Percentiles rank a stretch among this genome's conserved stretches.
Evolutionary conservation across 2,888 invertebrate genomes (phyloP).

Genomic region (Rhopalosiphum nymphaeae): DNA sequence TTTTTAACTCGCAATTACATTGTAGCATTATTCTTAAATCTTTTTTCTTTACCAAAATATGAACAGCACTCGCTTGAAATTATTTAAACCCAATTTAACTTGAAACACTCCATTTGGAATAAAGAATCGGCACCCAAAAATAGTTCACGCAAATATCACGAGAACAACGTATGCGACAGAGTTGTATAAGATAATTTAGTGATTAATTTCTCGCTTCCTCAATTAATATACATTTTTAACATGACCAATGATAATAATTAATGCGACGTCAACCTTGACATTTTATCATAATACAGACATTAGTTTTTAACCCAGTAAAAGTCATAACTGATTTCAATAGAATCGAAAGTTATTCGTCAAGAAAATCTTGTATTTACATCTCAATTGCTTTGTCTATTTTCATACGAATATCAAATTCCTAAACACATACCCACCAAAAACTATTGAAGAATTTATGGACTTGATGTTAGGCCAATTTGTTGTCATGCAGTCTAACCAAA

Average conservation of each 20-base stretch:
- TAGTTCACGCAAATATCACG: neutral
- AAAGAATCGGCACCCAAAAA: neutral
- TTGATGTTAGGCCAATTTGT: neutral
- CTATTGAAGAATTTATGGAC: neutral
- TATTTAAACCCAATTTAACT: neutral
- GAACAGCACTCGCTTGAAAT: neutral
- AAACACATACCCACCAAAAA: neutral
- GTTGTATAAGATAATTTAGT: neutral
- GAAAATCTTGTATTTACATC: neutral
- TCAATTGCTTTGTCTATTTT: neutral
- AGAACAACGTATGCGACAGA: neutral
- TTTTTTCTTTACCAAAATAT: neutral
- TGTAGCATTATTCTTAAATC: neutral
- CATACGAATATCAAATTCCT: neutral
- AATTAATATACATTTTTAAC: constrained; percentile 28
- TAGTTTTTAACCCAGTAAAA: neutral
- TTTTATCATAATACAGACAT: neutral
- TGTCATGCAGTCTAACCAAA: neutral
- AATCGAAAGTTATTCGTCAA: neutral
- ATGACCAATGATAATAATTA: neutral
- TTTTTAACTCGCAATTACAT: neutral
- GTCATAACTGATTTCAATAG: neutral
- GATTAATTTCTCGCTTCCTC: constrained; percentile 20
- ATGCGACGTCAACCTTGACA: constrained; percentile 9
- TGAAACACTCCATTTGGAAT: neutral